Conservation (phyloP, 2,113 vertebrate species). For the Pseudonaja textilis region DNA sequence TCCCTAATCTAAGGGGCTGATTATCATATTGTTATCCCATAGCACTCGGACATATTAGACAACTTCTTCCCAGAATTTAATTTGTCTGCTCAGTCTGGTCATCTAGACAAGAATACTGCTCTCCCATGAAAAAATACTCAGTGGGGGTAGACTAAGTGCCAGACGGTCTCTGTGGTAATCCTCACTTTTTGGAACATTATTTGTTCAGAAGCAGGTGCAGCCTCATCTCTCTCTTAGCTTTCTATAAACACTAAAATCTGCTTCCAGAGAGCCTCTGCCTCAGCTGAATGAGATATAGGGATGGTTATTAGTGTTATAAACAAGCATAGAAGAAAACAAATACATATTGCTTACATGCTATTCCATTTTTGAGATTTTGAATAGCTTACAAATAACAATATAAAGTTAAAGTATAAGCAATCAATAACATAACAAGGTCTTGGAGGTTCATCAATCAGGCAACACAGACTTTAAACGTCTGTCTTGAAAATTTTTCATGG, state of each 20-base stretch:
- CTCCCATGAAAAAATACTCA: not conserved
- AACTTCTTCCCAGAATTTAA: not conserved
- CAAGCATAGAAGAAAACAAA: not conserved
- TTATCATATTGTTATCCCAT: not conserved
- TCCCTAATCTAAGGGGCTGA: not conserved
- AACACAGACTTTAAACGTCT: not conserved
- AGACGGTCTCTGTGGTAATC: not conserved
- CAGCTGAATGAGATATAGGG: not conserved
- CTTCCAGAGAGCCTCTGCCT: not conserved
- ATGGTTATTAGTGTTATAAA: not conserved
- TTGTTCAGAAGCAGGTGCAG: not conserved
- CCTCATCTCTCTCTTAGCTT: not conserved
- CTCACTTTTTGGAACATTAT: not conserved
- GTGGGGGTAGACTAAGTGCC: not conserved
- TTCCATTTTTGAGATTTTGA: not conserved
- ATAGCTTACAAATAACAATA: not conserved
- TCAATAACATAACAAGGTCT: not conserved
- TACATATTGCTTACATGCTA: not conserved
- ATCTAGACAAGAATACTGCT: not conserved
- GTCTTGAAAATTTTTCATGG: not conserved
- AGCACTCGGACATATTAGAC: not conserved
- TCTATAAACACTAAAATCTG: not conserved
- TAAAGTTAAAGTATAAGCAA: not conserved
- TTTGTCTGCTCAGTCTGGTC: not conserved
- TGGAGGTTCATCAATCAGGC: not conserved